Conservation (phyloP, 2,797 vertebrate genomes). For the Enteromius trimaculatus region DNA sequence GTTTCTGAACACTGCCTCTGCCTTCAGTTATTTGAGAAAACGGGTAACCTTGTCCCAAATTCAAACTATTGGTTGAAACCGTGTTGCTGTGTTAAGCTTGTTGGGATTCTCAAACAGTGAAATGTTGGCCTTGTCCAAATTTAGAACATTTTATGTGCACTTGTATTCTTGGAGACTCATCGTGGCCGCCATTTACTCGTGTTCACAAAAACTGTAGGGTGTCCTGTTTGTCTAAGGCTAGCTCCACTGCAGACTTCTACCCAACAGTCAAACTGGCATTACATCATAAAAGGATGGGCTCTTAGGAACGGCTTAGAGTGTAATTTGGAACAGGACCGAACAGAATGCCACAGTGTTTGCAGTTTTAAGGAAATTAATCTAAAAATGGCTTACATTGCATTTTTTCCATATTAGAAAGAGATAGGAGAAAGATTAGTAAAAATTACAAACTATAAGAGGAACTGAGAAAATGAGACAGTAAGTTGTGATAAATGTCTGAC, state of each 20-base stretch:
- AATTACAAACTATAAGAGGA: background rate
- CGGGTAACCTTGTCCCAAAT: background rate
- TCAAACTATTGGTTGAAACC: background rate
- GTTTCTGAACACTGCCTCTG: background rate
- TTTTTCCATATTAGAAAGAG: too few species aligned
- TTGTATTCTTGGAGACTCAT: background rate
- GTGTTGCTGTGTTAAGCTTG: background rate
- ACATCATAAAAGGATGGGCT: background rate
- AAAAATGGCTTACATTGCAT: background rate
- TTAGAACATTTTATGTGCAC: background rate
- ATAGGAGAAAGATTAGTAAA: background rate
- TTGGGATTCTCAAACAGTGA: background rate
- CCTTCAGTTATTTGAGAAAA: background rate
- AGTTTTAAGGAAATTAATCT: background rate
- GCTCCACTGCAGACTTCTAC: background rate
- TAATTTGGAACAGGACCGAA: background rate
- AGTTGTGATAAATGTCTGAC: conserved; percentile 17
- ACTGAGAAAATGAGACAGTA: background rate
- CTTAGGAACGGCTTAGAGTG: background rate
- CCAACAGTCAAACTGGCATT: background rate
- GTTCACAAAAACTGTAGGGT: background rate
- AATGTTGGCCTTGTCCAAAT: background rate
- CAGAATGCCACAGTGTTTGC: background rate
- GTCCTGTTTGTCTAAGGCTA: background rate
- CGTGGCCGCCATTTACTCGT: background rate